Evolutionary conservation across 53 echinoderm and acorn worm genomes (phyloP).

Genomic region (Glandiceps talaboti): DNA sequence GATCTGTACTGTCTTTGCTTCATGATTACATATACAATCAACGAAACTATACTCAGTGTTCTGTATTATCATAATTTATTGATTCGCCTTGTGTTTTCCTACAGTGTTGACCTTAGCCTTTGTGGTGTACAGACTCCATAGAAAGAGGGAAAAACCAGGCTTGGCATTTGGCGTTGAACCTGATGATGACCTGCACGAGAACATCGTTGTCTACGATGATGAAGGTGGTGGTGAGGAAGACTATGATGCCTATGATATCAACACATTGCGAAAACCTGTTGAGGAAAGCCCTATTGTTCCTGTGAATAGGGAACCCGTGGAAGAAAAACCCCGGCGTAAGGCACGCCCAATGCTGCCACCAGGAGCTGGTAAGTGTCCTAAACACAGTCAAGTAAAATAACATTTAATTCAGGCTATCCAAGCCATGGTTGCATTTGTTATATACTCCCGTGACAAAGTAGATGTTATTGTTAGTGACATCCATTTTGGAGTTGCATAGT

Average conservation of each 20-base stretch:
- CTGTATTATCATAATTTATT: too few relatives aligned
- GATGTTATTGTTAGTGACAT: too few relatives aligned
- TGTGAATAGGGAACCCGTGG: neutral
- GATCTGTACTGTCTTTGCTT: too few relatives aligned
- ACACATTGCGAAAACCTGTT: conserved; percentile 38
- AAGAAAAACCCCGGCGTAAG: neutral
- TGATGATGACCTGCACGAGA: conserved; percentile 94
- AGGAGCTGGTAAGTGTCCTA: neutral
- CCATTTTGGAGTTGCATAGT: too few relatives aligned
- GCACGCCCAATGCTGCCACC: neutral
- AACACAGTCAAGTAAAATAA: too few relatives aligned
- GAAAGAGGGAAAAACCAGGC: conserved; percentile 52
- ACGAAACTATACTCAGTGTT: too few relatives aligned
- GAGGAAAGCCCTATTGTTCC: neutral
- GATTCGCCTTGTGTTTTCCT: too few relatives aligned
- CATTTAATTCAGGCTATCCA: too few relatives aligned
- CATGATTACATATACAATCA: too few relatives aligned
- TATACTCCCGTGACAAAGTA: too few relatives aligned
- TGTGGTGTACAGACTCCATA: conserved; percentile 59
- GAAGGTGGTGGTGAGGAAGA: conserved; percentile 85
- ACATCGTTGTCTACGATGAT: conserved; percentile 93
- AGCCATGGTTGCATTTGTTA: too few relatives aligned
- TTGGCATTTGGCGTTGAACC: conserved; percentile 25
- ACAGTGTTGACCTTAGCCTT: conserved; percentile 75
- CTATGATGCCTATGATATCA: conserved; percentile 71